These are phyloP conservation scores for Bicyclus anynana DNA, from an alignment of 1,140 invertebrate genomes.

Conservation along the genomic window DNA sequence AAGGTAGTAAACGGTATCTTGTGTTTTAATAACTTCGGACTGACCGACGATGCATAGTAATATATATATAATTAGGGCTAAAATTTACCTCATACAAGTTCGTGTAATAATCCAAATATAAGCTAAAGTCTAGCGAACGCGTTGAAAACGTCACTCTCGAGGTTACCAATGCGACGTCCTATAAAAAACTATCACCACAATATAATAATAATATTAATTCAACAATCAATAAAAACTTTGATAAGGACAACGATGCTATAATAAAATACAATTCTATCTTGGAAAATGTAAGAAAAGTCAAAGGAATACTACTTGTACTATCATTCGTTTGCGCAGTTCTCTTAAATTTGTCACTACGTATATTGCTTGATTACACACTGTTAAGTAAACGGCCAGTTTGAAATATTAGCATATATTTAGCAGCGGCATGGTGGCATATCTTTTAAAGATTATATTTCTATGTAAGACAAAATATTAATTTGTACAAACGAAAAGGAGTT, in stretches of 20 bases:
- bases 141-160: background rate
- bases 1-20: no score
- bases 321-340: conserved; percentile 4
- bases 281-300: conserved; percentile 18
- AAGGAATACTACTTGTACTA: conserved; percentile 20
- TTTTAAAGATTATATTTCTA: no score
- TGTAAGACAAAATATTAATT: no score
- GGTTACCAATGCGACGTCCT: conserved; percentile 37
- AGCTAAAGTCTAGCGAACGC: background rate
- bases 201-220: conserved; percentile 23
- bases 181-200: conserved; percentile 58
- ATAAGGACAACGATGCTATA: conserved; percentile 49
- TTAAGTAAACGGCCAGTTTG: no score
- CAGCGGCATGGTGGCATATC: background rate
- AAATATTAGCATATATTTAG: no score
- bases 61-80: no score
- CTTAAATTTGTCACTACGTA: background rate
- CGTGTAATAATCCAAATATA: background rate
- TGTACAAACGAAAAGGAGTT: no score
- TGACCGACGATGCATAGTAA: no score
- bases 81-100: no score
- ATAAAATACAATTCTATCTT: conserved; percentile 12
- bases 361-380: background rate
- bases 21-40: no score
- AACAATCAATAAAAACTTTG: conserved; percentile 67